A percentile compares a stretch with the other conserved stretches of the same genome.
These are phyloP conservation scores for Hapalemur alaotrensis DNA, from an alignment of 2,797 vertebrate genomes.

Conservation along the genomic window DNA sequence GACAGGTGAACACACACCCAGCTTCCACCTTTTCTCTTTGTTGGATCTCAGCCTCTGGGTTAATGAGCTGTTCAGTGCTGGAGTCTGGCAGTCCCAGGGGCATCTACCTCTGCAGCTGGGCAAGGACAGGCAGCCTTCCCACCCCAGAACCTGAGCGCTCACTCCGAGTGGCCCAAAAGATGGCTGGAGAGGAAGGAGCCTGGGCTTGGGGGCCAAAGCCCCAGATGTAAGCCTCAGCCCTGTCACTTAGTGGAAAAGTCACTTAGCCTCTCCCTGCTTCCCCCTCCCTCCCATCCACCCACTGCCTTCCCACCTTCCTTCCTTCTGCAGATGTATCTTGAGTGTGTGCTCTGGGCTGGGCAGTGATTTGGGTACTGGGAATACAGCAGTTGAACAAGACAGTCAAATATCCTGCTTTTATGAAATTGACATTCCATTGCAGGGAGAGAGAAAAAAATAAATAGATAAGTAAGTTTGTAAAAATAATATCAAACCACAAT, in stretches of 20 bases:
- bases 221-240: not conserved
- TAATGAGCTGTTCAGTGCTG: not conserved
- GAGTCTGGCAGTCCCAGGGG: not conserved
- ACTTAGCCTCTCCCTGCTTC: not conserved
- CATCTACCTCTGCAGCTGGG: not conserved
- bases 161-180: not conserved
- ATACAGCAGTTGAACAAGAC: not conserved
- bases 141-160: not conserved
- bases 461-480: not conserved
- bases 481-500: not conserved
- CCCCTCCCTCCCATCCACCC: rapidly evolving
- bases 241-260: not conserved
- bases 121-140: not conserved
- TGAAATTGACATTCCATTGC: not conserved
- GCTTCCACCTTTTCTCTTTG: not conserved
- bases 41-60: not conserved
- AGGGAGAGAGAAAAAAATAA: not conserved
- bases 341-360: not conserved
- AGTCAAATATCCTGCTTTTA: not conserved
- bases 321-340: not conserved
- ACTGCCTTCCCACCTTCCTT: too few species aligned
- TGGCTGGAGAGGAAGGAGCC: not conserved
- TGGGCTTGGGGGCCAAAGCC: not conserved
- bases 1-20: not conserved
- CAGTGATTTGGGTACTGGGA: not conserved